A percentile compares a stretch with the other conserved stretches of the same genome.
Evolutionary conservation across 2,113 vertebrate species (phyloP).

Genomic region (Emydura subglobosa): DNA sequence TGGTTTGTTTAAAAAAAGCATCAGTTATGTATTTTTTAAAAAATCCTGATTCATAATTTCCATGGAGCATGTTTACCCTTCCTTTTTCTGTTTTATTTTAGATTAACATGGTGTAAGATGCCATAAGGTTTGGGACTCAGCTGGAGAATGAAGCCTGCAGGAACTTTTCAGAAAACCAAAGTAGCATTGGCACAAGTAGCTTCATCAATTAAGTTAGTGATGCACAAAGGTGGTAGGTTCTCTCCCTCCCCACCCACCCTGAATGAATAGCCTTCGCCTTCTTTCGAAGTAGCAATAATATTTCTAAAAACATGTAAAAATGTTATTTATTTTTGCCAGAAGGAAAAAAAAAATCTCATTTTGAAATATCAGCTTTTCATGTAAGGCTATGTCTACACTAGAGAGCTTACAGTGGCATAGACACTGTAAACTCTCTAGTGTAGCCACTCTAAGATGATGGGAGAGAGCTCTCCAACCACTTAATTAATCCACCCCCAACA

Average conservation of each 20-base stretch:
- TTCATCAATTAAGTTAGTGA: neutral
- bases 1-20: neutral
- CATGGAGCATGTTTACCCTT: neutral
- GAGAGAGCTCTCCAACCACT: too few species aligned
- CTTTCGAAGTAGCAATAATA: neutral
- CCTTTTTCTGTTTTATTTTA: neutral
- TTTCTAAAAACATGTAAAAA: neutral
- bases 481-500: too few species aligned
- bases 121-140: neutral
- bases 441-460: too few species aligned
- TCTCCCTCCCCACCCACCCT: neutral
- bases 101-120: neutral
- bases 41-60: neutral
- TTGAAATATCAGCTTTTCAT: neutral
- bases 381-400: neutral
- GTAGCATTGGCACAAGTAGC: neutral
- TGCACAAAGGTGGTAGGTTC: neutral
- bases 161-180: neutral
- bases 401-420: too few species aligned
- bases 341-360: neutral
- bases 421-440: too few species aligned
- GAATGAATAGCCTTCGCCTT: neutral
- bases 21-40: neutral
- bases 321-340: neutral
- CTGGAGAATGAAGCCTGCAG: neutral